Conservation (phyloP, 2,113 vertebrate species). For the Ceuthmochares aereus region DNA sequence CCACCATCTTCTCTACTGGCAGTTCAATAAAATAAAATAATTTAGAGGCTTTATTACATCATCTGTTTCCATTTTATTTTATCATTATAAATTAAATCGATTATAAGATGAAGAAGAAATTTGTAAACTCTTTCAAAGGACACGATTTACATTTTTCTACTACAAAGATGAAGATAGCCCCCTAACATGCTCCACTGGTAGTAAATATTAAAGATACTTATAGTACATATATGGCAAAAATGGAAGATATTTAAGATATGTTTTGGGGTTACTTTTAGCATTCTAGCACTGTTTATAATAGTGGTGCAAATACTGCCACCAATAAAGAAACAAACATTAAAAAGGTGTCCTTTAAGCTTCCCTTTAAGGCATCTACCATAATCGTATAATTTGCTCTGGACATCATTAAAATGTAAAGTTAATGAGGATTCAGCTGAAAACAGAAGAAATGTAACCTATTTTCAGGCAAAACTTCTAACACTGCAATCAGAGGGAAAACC, state of each 20-base stretch:
- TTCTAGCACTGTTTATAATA: slow-evolving; percentile 70
- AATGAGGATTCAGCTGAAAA: slow-evolving; percentile 92
- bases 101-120: slow-evolving; percentile 58
- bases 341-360: slow-evolving; percentile 79
- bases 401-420: slow-evolving; percentile 96
- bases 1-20: slow-evolving; percentile 38
- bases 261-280: slow-evolving; percentile 50
- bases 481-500: slow-evolving; percentile 87
- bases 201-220: slow-evolving; percentile 33
- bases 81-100: slow-evolving; percentile 60
- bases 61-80: slow-evolving; percentile 64
- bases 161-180: slow-evolving; percentile 34
- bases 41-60: slow-evolving; percentile 16
- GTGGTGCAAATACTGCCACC: slow-evolving; percentile 66
- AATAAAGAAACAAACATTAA: slow-evolving; percentile 71
- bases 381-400: slow-evolving; percentile 81
- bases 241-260: not conserved
- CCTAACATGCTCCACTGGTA: not conserved
- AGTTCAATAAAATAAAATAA: slow-evolving; percentile 33
- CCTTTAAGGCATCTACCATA: slow-evolving; percentile 81
- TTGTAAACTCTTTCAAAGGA: slow-evolving; percentile 58
- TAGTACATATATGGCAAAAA: not conserved
- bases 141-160: slow-evolving; percentile 24
- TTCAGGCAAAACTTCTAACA: slow-evolving; percentile 92
- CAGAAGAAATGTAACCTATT: slow-evolving; percentile 90